Base-by-base conservation (phyloP, 2,113 vertebrate genomes). In the Recurvirostra avosetta region DNA sequence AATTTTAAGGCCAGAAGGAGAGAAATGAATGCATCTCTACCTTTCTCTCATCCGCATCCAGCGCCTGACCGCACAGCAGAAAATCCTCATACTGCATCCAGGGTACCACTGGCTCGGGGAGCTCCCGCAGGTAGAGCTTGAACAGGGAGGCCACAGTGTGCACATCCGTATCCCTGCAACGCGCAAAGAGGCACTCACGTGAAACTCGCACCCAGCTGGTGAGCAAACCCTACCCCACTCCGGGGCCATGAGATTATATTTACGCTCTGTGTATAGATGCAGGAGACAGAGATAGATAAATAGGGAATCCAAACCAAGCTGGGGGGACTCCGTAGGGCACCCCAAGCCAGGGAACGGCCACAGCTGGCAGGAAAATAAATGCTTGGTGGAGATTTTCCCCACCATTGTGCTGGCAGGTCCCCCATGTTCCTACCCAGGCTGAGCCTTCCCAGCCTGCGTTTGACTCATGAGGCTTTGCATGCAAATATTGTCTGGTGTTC, bases 111-210 rank as follows among this genome's bases (percentile, higher is more conserved):
- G 99, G 99, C 94, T 99, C 98, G 0, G 99, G 99, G 15, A 99
- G 98, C 97, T 99, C 99, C 40, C 99, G 97, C 88, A 99, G 98
- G 97, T 99, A 99, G 76, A 99, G 98, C 79, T 99, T 99, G 89
- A 99, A 94, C 74, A 99, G 98, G 5, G 99, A 99, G n/a, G 99
- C 99, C 97, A 99, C 99, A 0, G 99, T 99, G 98, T 99, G 99
- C 73, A 99, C 99, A n/a, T 99, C 99, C 4, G 99, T 99, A 88
- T 99, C 99, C 95, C 99, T 99, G 98, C 73, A 91, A 96, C 1
- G 45, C 1, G 66, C 82, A 6, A 53, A 52, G 36, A 45, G 50
- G 11, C 19, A 2, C 59, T 14, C 15, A 7, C 2, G 2, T 17
- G 21, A 27, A 12, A 15, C 27, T 6, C 15, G 0, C 13, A 25